Base-by-base conservation (phyloP, 2,113 vertebrate species). In the Chinchilla lanigera region DNA sequence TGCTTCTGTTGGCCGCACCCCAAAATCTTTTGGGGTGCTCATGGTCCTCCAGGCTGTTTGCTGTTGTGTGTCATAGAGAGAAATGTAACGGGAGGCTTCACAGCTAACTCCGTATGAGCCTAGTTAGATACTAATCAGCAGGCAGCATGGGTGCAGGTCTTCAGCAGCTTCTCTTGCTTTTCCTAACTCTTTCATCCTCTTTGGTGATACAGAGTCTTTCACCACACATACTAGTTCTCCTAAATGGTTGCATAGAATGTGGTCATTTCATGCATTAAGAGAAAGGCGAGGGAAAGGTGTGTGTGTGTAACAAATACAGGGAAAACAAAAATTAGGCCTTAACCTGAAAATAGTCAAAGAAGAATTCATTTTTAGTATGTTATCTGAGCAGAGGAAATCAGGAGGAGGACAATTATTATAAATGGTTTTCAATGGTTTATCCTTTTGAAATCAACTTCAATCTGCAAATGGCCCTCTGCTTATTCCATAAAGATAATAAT, bases 401-500 rank as follows among this genome's bases (percentile, higher is more conserved):
- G n/a, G 41, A 92, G 38, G 67, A 90, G 94, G 95, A 69, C 24
- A 96, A 91, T 69, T 81, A 91, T 69, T 81, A 73, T 92, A 93
- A 89, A 20, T 85, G 69, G 38, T 28, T 96, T 97, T 91, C 50
- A 60, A 60, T 73, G 58, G n/a, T 69, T 96, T 77, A 50, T 85
- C 30, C 47, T 94, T 94, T 93, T 50, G 65, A 90, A 97, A 94
- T 33, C 58, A 73, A 67, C 65, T 78, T 85, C 58, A 94, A n/a
- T 94, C 63, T 96, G 28, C 11, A 88, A 97, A 89, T 94, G 56
- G 8, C 19, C 28, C 33, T 83, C 41, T 56, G 89, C 67, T 92
- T 82, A 77, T 90, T 73, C 61, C 87, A 75, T 71, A 78, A 47
- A 86, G 5, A 28, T 67, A 54, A 35, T 61, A 90, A 83, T 33